phyloP scores from a whole-genome alignment of 2,888 invertebrate species.

The Psylliodes chrysocephalus region DNA sequence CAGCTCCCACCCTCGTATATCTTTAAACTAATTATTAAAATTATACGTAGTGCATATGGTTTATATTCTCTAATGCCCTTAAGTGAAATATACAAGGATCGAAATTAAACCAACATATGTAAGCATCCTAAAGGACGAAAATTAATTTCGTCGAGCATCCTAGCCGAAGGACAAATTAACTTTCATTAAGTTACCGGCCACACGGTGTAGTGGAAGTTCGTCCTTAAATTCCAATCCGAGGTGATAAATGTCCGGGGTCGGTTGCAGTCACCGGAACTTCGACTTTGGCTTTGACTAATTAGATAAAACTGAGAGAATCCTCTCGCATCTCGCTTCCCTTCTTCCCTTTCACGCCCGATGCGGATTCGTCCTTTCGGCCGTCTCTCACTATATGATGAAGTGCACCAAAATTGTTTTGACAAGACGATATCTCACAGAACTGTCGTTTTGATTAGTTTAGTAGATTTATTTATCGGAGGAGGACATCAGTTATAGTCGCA shows the following conservation, averaged over 20 bases:
- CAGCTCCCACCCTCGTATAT: no score
- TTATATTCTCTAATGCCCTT: no score
- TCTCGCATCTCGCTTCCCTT: background rate
- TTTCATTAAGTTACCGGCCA: conserved; percentile 21
- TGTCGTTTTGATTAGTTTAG: background rate
- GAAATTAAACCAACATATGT: background rate
- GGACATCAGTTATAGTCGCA: no score
- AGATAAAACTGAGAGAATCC: conserved; percentile 15
- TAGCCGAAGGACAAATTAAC: conserved; percentile 19
- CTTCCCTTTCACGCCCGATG: no score
- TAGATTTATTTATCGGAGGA: background rate
- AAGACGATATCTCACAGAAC: background rate
- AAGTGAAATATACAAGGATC: no score
- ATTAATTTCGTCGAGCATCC: background rate
- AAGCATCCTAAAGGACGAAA: background rate
- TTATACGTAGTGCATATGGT: no score
- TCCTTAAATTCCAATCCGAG: conserved; percentile 31
- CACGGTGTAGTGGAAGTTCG: conserved; percentile 27
- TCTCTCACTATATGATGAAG: conserved; percentile 5
- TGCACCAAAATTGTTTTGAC: conserved; percentile 4
- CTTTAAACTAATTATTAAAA: no score
- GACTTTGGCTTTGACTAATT: conserved; percentile 28
- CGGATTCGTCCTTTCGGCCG: background rate
- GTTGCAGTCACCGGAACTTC: conserved; percentile 17
- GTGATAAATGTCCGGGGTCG: conserved; percentile 31